Evolutionary conservation across 92 coral and sea anemone species (phyloP), one percentile per base, ranked within the genome.

Genomic region (Parazoanthus swiftii): DNA sequence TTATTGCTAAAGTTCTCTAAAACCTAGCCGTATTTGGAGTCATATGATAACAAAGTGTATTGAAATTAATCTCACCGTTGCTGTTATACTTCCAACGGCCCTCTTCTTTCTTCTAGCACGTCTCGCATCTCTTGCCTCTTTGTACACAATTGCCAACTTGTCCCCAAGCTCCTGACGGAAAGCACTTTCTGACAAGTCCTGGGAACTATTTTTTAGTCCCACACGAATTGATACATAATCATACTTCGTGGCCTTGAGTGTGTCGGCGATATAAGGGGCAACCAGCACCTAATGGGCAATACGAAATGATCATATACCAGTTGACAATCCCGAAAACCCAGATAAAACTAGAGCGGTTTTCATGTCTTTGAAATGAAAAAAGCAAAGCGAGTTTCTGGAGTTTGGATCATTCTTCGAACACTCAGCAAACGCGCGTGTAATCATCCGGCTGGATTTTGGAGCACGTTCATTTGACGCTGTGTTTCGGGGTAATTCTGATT

Each of bases 11-110:
- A 29, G 33, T 29, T 29, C 33, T 29, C 33, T 25, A 25, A 29
- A 0, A 0, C 33, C 33, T 29, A 29, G 33, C 33, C 33, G 33
- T 29, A 29, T 29, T 48, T 68, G 89, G 13, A 42, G 72, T 46
- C 29, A 37, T 29, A 36, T 2, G 21, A 38, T 25, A 48, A 3
- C 26, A 6, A 5, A 50, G 2, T 80, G 4, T 0, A 44, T 21
- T 43, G 84, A 20, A 23, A 42, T 1, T 33, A 29, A 14, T 66
- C 96, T 54, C 90, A 97, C 99, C 90, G 91, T 93, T 13, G 94
- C 94, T 36, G 89, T 91, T 3, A 94, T 93, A 86, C 99, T 97
- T n/a, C 99, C 98, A 56, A 94, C 70, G 3, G 98, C 96, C 71
- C 98, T 86, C 76, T 86, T 92, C 91, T 87, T 97, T 86, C 99